Evolutionary conservation across 2,888 invertebrate species (phyloP), one percentile per base, ranked within the genome.

Genomic region (Belgica antarctica): DNA sequence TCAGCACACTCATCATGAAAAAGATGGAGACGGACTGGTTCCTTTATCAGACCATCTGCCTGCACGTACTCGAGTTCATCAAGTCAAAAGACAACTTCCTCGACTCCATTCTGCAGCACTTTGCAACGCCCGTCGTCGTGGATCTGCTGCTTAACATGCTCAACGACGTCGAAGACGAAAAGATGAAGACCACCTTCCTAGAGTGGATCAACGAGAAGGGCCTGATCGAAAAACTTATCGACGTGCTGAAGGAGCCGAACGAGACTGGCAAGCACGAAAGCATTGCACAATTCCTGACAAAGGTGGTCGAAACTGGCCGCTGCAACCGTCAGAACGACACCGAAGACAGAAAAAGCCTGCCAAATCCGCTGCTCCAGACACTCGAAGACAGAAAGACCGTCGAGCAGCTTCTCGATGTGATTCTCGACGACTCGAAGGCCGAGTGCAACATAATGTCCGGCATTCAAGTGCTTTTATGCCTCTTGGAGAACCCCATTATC

Each of bases 21-120:
- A 91, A 90, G 81, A 87, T 89, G 77, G 94, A 94, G 83, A 91
- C 89, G 91, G 91, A 94, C 84, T 94, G 92, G 90, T 91, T 91
- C 82, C 88, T 91, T 80, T 91, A 92, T 85, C 92, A 94, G 85
- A 89, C 92, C 80, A 90, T 90, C 81, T 92, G 92, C 82, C 87
- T 93, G 78, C 89, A 94, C 83, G 90, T 95, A 78, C 84, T 96
- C 82, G 93, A 94, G 81, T 95, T 93, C 84, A 86, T 96, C 78
- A 92, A 93, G 81, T 86, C 87, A 72, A 88, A 90, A 78, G 88
- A 89, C 75, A 89, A 90, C 81, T 94, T 95, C 84, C 86, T 96
- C 78, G 87, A 90, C 74, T 86, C 90, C 79, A 84, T 96, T 78
- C 83, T 96, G 77, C 87, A 89, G 76, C 96, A 97, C 83, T 86